Base-by-base conservation (phyloP, 2,797 vertebrate species). In the Leptatherina wallacei region DNA sequence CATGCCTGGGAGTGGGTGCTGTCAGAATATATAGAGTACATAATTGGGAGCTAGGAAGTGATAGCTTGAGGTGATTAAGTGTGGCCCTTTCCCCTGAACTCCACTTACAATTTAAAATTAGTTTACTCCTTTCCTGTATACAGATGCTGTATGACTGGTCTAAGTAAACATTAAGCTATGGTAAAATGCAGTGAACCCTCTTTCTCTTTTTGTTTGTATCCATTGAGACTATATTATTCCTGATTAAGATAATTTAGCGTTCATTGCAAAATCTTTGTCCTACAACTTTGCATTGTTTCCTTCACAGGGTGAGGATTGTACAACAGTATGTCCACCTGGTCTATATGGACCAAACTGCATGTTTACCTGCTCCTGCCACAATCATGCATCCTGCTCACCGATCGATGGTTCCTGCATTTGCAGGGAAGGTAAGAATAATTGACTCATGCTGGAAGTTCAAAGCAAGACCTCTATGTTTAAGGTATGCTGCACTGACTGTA, bases 391-490 rank as follows among this genome's bases (percentile, higher is more conserved):
- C 32, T 99, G 98, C 87, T 98, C 96, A 69, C 95, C 96, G 0
- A 85, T 94, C 52, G 96, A 99, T 2, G 98, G 98, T n/a, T 95
- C 95, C 75, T 99, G 98, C 77, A 85, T 95, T 85, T 99, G 98
- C 94, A 96, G 86, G 88, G 97, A 98, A 95, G 98, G 98, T 99
- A 95, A 76, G 42, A 49, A 63, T 44, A 62, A 78, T 9, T 61
- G 32, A 55, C 49, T 42, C 30, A 4, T 44, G 16, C 42, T 20
- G 13, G 30, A 68, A 57, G 11, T 49, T 79, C 7, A 63, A 22
- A 59, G 16, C 40, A 65, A n/a, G 62, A 35, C 20, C 12, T 65
- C 59, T 58, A 4, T 38, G 29, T 63, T 69, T 67, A 9, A 65
- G 32, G 49, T 49, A n/a, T 51, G 6, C 22, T 62, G 24, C 10